Percentiles rank a stretch among this genome's conserved stretches.
These are phyloP conservation scores for Corythaeola cristata DNA, from an alignment of 2,113 vertebrate genomes.

Conservation along the genomic window DNA sequence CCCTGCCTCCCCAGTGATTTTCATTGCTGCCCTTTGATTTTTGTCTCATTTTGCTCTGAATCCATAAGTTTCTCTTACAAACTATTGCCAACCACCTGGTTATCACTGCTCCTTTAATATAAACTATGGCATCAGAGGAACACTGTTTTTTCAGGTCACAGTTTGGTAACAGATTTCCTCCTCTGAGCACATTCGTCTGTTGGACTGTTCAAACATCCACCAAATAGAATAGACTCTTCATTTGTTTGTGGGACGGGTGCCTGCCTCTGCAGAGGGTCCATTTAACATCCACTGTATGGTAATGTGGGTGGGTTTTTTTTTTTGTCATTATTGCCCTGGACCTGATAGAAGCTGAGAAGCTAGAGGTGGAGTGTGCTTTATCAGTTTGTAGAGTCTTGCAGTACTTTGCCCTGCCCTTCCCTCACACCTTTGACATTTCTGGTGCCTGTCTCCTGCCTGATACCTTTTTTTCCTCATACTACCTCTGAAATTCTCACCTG, in stretches of 20 bases:
- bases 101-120: not conserved
- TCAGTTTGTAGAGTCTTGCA: not conserved
- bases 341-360: not conserved
- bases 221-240: not conserved
- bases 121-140: not conserved
- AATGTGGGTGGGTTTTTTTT: not conserved
- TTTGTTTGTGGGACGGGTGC: not conserved
- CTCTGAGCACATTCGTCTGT: not conserved
- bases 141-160: not conserved
- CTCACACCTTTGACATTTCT: not conserved
- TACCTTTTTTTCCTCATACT: not conserved
- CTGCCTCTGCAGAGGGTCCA: not conserved
- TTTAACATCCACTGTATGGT: not conserved
- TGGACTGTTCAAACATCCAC: not conserved
- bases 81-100: not conserved
- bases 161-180: not conserved
- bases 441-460: not conserved
- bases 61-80: not conserved
- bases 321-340: not conserved
- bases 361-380: not conserved
- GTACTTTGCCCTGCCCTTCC: not conserved
- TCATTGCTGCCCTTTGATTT: not conserved
- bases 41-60: not conserved
- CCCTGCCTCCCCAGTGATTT: not conserved
- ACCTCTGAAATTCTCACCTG: not conserved